Conservation (phyloP, 1,140 invertebrate species). For the Delia radicum region DNA sequence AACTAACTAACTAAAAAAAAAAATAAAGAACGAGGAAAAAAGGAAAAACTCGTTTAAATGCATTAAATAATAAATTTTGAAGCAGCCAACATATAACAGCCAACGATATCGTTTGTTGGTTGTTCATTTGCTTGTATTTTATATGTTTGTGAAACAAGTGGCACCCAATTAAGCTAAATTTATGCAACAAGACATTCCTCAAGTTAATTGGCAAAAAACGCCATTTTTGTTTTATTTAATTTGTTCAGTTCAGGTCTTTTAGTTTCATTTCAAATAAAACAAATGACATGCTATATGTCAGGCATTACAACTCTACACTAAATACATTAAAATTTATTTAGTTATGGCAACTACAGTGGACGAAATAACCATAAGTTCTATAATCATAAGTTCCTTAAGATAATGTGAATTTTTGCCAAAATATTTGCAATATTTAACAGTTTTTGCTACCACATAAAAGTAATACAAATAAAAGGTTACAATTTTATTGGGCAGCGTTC, state of each 20-base stretch:
- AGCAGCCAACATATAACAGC: not conserved
- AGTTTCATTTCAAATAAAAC: slow-evolving; percentile 4
- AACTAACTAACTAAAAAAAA: not conserved
- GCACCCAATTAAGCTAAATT: slow-evolving; percentile 24
- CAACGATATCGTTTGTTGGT: too few species aligned
- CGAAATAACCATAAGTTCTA: too few species aligned
- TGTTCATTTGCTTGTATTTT: too few species aligned
- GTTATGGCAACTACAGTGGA: too few species aligned
- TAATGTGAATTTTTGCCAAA: too few species aligned
- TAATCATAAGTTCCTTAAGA: too few species aligned
- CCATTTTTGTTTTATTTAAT: slow-evolving; percentile 10
- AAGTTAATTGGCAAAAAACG: slow-evolving; percentile 23
- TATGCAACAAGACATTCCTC: slow-evolving; percentile 22
- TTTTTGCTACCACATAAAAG: too few species aligned
- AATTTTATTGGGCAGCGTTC: too few species aligned
- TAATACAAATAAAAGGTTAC: too few species aligned
- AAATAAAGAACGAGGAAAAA: not conserved
- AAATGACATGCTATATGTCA: not conserved
- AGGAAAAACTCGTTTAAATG: slow-evolving; percentile 17
- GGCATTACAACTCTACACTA: not conserved
- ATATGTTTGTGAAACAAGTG: slow-evolving; percentile 13
- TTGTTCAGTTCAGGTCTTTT: not conserved
- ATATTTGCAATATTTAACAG: too few species aligned
- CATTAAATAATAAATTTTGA: slow-evolving; percentile 21
- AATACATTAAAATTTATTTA: not conserved